These are phyloP conservation scores for Sitta carolinensis DNA, from an alignment of 2,797 vertebrate species.

Conservation along the genomic window DNA sequence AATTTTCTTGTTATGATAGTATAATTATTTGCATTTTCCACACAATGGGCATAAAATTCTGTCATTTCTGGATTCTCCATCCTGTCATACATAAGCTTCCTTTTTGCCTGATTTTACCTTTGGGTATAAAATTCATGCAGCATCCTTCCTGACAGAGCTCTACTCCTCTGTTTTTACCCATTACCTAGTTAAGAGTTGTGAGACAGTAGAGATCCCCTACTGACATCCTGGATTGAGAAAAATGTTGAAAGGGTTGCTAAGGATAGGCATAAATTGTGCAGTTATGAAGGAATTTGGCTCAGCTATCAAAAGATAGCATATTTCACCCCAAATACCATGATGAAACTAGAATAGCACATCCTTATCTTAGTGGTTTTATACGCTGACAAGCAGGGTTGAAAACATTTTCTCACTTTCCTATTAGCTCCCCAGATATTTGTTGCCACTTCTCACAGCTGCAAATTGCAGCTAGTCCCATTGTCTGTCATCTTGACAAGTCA, in stretches of 20 bases:
- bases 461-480: background rate
- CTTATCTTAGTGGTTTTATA: background rate
- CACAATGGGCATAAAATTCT: background rate
- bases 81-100: rapidly evolving
- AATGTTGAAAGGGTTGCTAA: background rate
- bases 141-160: background rate
- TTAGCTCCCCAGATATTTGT: background rate
- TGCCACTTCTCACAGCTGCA: background rate
- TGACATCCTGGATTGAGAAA: background rate
- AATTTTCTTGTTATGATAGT: background rate
- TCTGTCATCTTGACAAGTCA: background rate
- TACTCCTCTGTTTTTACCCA: background rate
- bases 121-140: background rate
- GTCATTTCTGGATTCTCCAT: background rate
- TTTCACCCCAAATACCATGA: background rate
- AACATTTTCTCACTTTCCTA: background rate
- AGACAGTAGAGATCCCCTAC: background rate
- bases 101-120: background rate
- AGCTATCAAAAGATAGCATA: background rate
- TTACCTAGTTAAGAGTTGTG: background rate
- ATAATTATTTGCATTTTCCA: background rate
- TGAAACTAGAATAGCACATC: background rate
- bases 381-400: background rate
- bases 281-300: background rate
- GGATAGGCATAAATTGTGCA: background rate